These are phyloP conservation scores for Anorthoa munda DNA, from an alignment of 2,888 invertebrate species.

Conservation along the genomic window DNA sequence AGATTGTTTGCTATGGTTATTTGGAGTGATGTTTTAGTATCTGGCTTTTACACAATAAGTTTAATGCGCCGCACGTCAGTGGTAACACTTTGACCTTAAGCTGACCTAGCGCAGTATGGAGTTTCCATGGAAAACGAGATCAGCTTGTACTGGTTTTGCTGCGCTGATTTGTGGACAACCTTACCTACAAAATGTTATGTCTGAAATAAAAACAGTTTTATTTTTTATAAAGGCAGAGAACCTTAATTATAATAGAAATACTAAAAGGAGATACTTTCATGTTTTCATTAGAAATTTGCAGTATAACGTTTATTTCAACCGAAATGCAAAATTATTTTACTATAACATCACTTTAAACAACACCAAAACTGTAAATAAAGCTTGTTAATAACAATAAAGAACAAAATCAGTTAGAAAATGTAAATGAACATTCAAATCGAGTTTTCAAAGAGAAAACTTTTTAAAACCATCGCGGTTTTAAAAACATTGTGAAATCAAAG, in stretches of 20 bases:
- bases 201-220: not conserved
- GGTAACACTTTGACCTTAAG: too few relatives aligned
- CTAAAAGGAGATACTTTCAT: not conserved
- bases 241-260: not conserved
- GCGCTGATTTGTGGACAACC: not conserved
- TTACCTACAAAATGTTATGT: not conserved
- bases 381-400: conserved; percentile 28
- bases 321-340: not conserved
- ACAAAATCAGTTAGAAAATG: conserved; percentile 19
- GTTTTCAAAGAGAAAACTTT: conserved; percentile 51
- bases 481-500: conserved; percentile 37
- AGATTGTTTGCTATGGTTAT: conserved; percentile 10
- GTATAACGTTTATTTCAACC: not conserved
- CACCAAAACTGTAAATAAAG: conserved; percentile 42
- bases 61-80: not conserved
- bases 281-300: not conserved
- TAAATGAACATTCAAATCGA: conserved; percentile 30
- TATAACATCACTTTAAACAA: conserved; percentile 21
- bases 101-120: not conserved
- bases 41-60: not conserved
- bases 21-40: conserved; percentile 13
- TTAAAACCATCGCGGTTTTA: conserved; percentile 31
- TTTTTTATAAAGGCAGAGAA: not conserved
- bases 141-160: not conserved
- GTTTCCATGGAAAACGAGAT: not conserved